Base-by-base conservation (phyloP, 2,888 invertebrate genomes). In the Thera britannica region DNA sequence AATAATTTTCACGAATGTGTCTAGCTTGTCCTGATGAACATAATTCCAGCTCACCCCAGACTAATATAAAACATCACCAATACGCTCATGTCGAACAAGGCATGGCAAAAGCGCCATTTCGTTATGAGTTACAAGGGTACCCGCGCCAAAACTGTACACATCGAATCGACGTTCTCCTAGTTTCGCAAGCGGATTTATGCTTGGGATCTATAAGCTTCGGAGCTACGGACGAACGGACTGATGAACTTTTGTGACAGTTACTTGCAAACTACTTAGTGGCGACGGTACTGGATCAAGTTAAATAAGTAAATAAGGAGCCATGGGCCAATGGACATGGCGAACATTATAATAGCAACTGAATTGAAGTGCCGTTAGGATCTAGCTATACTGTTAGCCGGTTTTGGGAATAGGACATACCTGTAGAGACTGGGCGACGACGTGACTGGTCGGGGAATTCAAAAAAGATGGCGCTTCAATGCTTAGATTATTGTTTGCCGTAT, bases 161-260 rank as follows among this genome's bases (percentile, higher is more conserved):
- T 84, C 83, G 84, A 82, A 84, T 84, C 82, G 77, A 75, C 79
- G 82, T 82, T 80, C 81, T 82, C 83, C 84, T 86, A 83, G 82
- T 86, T 87, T 86, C 82, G 81, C 81, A 83, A 87, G 83, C 86
- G 88, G 87, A 90, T 90, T 90, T 90, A 90, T 88, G 84, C 80
- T 81, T 77, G 82, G 23, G 81, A 86, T 85, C 85, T 81, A 83
- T 83, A 83, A 73, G 68, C 70, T 79, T 75, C 73, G 71, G 78
- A 83, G 81, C 83, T 75, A 89, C 84, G 68, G 83, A 70, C 66
- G 56, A 41, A 67, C 67, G 74, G 71, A 76, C 72, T 71, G 58
- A 72, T 61, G 64, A 79, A 68, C 73, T 44, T 59, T 61, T 49
- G 35, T 38, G 23, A 3, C 8, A 56, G 9, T 34, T 11, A 23